Conservation (phyloP, 1,140 invertebrate genomes). For the Lasioglossum albipes region DNA sequence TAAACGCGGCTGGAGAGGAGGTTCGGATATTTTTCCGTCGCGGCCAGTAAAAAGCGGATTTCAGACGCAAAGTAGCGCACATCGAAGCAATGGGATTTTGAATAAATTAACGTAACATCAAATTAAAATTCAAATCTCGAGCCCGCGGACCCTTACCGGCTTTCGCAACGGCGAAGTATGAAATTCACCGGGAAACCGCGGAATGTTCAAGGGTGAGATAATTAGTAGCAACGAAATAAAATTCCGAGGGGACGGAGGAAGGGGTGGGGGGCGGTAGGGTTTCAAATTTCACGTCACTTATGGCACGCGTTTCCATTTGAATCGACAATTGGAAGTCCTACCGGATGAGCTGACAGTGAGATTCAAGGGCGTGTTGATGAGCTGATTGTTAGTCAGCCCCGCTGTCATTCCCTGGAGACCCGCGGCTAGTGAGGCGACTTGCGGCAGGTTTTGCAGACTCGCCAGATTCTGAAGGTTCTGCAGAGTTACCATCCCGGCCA, state of each 20-base stretch:
- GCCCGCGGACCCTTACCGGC: not conserved
- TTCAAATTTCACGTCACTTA: conserved; percentile 3
- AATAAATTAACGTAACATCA: not conserved
- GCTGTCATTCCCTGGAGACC: conserved; percentile 86
- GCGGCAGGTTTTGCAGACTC: conserved; percentile 84
- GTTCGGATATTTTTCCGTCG: no score
- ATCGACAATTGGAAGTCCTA: conserved; percentile 63
- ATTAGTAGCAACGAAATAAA: not conserved
- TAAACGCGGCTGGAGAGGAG: no score
- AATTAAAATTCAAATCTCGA: conserved; percentile 6
- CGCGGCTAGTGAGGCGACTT: conserved; percentile 85
- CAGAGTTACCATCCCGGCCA: conserved; percentile 88
- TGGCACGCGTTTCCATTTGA: conserved; percentile 5
- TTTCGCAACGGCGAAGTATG: not conserved
- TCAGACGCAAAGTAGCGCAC: not conserved
- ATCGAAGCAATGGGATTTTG: no score
- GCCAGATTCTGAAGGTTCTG: conserved; percentile 89
- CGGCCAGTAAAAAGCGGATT: not conserved
- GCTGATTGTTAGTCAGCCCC: conserved; percentile 83
- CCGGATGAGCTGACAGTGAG: conserved; percentile 87
- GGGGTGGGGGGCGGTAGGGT: not conserved
- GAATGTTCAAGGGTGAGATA: not conserved
- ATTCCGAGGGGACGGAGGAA: not conserved
- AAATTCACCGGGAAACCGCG: not conserved
- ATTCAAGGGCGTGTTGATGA: conserved; percentile 89